Evolutionary conservation across 2,888 invertebrate genomes (phyloP), one percentile per base, ranked within the genome.

Genomic region (Leptothorax acervorum): DNA sequence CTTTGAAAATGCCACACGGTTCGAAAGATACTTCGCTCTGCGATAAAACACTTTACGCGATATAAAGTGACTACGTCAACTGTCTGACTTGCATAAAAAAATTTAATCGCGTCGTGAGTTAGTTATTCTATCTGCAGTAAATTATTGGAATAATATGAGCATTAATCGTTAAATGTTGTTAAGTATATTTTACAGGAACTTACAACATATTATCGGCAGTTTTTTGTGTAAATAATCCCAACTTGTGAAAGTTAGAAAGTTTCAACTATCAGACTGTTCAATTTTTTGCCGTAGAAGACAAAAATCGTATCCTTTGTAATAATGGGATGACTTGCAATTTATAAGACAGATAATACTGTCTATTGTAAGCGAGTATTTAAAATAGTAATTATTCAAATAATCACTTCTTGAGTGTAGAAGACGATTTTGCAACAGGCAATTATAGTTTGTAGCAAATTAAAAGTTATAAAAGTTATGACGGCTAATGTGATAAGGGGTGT

Each of bases 191-290:
- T 3, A 31, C 3, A 55, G 31, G 9, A 45, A n/a, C 9, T 35
- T 68, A 66, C 57, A 66, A 78, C 18, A 23, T 31, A 76, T 76
- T 53, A 68, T 45, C 6, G 18, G 3, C 18, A 39, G 12, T 39
- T 39, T 53, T 55, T 55, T 55, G 15, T 66, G 1, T 8, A 66
- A 79, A 45, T 68, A 39, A 23, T 57, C 18, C 23, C 48, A 68
- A 79, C 11, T 70, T 57, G 70, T 70, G 60, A 79, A 79, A 79
- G 57, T 79, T 79, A 68, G 48, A 79, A 79, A 35, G 79, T 68
- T 5, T 3, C 23, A 42, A 66, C 57, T 78, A 31, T 60, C 18
- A 68, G 11, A 12, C 23, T 23, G 5, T 42, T 78, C 3, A 31
- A 48, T 57, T 60, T 31, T 57, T 68, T 68, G 31, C 28, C 12